These are phyloP conservation scores for Periophthalmodon schlosseri DNA, from an alignment of 2,113 vertebrate species.

Conservation along the genomic window DNA sequence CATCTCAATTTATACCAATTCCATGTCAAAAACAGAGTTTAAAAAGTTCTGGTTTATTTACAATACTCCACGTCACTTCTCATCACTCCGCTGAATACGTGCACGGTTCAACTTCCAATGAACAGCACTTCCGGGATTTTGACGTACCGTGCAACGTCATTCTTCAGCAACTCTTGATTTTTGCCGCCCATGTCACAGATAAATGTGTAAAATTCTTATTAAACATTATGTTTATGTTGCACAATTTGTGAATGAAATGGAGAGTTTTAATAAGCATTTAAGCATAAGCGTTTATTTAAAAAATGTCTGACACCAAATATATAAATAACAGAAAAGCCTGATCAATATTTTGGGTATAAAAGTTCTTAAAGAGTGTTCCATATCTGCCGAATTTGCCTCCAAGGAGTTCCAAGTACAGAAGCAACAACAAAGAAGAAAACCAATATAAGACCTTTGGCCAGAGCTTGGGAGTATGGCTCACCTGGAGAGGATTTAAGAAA, in stretches of 20 bases:
- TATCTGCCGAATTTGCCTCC: conserved; percentile 73
- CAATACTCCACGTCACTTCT: conserved; percentile 57
- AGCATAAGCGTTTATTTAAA: background rate
- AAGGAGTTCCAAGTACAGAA: conserved; percentile 79
- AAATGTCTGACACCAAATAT: background rate
- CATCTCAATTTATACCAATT: background rate
- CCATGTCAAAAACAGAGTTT: conserved; percentile 19
- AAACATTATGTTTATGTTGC: background rate
- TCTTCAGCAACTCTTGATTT: background rate
- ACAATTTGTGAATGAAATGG: background rate
- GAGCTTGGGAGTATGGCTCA: conserved; percentile 80
- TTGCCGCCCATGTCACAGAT: conserved; percentile 1
- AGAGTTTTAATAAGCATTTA: background rate
- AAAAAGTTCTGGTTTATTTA: conserved; percentile 43
- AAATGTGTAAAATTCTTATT: too few relatives aligned
- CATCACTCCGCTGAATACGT: conserved; percentile 24
- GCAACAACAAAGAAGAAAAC: conserved; percentile 77
- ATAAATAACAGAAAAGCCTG: background rate
- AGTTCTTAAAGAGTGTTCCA: conserved; percentile 46
- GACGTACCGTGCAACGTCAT: background rate
- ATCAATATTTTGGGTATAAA: background rate
- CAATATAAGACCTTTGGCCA: conserved; percentile 86
- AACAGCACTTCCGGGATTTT: background rate
- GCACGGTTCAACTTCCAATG: conserved; percentile 20
- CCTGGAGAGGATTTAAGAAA: conserved; percentile 69